Percentiles rank a stretch among this genome's conserved stretches.
Evolutionary conservation across 2,113 vertebrate genomes (phyloP).

Genomic region (Atherinomorus stipes): DNA sequence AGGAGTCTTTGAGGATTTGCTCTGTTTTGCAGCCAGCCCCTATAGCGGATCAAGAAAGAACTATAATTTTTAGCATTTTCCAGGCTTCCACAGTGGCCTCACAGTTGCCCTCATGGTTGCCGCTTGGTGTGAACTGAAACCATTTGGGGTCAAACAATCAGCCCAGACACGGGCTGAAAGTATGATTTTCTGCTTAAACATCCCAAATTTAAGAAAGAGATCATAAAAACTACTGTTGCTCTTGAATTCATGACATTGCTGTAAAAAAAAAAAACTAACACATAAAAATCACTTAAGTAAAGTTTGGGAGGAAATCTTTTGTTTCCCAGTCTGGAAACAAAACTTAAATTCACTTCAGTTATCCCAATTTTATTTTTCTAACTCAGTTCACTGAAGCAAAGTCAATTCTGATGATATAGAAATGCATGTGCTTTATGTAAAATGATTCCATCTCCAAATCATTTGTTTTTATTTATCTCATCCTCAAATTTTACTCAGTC

Average conservation of each 20-base stretch:
- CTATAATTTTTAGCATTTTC: no score
- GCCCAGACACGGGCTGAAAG: background rate
- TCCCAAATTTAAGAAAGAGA: fast-evolving
- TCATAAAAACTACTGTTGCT: background rate
- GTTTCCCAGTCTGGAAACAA: background rate
- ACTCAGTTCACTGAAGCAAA: background rate
- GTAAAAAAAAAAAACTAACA: background rate
- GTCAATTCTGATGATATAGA: no score
- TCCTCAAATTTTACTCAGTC: background rate
- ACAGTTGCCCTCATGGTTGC: no score
- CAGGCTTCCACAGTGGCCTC: no score
- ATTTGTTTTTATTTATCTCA: background rate
- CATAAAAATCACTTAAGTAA: background rate
- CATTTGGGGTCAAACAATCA: background rate
- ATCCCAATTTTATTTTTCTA: background rate
- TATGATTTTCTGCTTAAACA: background rate
- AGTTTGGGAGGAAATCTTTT: background rate
- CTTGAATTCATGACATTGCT: background rate
- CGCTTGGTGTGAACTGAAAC: background rate
- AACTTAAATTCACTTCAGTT: background rate
- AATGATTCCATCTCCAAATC: background rate
- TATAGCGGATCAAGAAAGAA: no score
- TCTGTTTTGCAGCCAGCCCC: background rate
- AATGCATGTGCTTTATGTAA: no score
- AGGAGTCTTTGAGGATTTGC: no score